Base-by-base conservation (phyloP, 2,113 vertebrate genomes). In the Centropus bengalensis region DNA sequence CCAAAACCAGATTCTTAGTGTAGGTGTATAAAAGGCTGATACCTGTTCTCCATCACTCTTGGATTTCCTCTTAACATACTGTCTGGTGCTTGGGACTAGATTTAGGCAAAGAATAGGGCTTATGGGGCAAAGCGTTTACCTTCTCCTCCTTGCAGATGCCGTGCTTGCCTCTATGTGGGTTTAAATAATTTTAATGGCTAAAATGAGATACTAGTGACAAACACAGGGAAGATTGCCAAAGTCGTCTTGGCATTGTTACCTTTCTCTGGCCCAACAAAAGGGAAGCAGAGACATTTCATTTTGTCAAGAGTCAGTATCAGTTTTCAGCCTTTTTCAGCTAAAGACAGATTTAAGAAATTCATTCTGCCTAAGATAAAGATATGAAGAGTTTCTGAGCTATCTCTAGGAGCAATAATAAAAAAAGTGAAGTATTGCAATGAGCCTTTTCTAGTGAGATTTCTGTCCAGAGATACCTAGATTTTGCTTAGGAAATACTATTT, bases 401-500 rank as follows among this genome's bases (percentile, higher is more conserved):
- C 17, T 84, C 44, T 21, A 58, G 49, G 45, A 82, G 49, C 17
- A 45, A 20, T 64, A 74, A 60, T 32, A 62, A 89, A 94, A 28
- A 49, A n/a, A 40, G 40, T 85, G 54, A 62, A 74, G 59, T 38
- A 59, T 42, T 81, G 67, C 84, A 79, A 89, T 63, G 59, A 91
- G 24, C 74, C 71, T 91, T 73, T 92, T 82, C 67, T 59, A 33
- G 45, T 54, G 51, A 62, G 63, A 30, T 30, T 79, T 79, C 62
- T 92, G 58, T 77, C 71, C 51, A 93, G 82, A 47, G 13, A 5
- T 6, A 74, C 77, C 58, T 76, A 40, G 63, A 33, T 82, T 92
- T 89, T 95, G 33, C 75, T 89, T 93, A 69, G 82, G 85, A 89
- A 89, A 80, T 77, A 59, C 1, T 17, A 77, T 89, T 86, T 93